Evolutionary conservation across 1,140 invertebrate genomes (phyloP), one percentile per base, ranked within the genome.

Genomic region (Musca domestica): DNA sequence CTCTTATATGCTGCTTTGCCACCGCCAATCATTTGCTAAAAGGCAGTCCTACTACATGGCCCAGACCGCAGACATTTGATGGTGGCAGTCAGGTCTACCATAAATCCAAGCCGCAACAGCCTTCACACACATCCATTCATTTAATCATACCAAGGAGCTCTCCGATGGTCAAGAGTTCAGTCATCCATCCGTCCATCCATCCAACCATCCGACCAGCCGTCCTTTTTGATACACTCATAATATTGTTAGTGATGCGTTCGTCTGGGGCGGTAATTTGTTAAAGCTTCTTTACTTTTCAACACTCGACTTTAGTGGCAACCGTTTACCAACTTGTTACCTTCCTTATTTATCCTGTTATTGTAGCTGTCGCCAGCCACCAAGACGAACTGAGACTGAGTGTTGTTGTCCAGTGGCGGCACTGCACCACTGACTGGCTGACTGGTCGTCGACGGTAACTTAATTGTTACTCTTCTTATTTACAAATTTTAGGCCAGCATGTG

Each of bases 221-320:
- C 23, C 52, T 41, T 41, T 56, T 56, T 56, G 52, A 56, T 56
- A 22, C 52, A 22, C 52, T 56, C 52, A 56, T 56, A 56, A 56
- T 23, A 25, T 22, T 64, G 1, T 25, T 63, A 34, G 58, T 65
- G 61, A 64, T 69, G 65, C 69, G 58, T 67, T n/a, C 68, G 27
- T 41, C 34, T 70, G 77, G 77, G 34, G 75, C 77, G 77, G 77
- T 79, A 80, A 80, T 80, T 80, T 80, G 77, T 77, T 79, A 77
- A 79, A 74, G 76, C 77, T 80, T 80, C 77, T 76, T 79, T 80
- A 79, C 77, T 80, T 79, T 79, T 80, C 77, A 80, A 77, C 77
- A 80, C 77, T 75, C 69, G 20, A 34, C 65, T 65, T 61, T 61
- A 61, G 56, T 30, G 56, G 56, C 56, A 61, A 61, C 56, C 56